Conservation (phyloP, 2,888 invertebrate genomes). For the Drosophila kanekoi region DNA sequence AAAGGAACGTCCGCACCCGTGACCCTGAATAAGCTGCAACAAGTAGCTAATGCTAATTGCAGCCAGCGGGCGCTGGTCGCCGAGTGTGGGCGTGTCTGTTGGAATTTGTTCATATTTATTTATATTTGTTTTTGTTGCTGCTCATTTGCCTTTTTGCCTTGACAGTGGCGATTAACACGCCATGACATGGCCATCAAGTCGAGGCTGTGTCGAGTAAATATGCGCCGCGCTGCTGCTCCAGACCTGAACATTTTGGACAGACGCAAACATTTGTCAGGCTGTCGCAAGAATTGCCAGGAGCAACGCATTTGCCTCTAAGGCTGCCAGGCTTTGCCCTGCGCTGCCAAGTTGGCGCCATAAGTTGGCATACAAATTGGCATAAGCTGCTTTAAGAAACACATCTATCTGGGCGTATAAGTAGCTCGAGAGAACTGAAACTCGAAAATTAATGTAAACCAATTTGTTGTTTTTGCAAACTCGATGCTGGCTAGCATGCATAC, state of each 20-base stretch:
- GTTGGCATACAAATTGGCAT: conserved; percentile 62
- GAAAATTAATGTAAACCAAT: conserved; percentile 40
- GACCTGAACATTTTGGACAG: background rate
- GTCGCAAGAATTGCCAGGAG: conserved; percentile 12
- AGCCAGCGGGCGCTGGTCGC: conserved; percentile 21
- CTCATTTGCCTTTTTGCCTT: conserved; percentile 25
- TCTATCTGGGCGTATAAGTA: background rate
- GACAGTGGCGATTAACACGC: conserved; percentile 26
- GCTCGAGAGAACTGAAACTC: conserved; percentile 1
- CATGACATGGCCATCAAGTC: conserved; percentile 19
- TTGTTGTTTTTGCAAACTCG: conserved; percentile 12
- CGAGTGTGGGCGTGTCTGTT: conserved; percentile 25
- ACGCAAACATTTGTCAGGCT: conserved; percentile 21
- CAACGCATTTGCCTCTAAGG: conserved; percentile 25
- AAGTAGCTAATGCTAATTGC: conserved; percentile 63
- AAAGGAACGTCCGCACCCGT: conserved; percentile 18
- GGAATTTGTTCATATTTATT: conserved; percentile 3
- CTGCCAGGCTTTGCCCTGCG: conserved; percentile 38
- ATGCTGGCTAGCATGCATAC: conserved; percentile 10
- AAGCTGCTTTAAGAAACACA: conserved; percentile 53
- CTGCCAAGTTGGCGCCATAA: conserved; percentile 42
- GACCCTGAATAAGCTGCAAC: conserved; percentile 40
- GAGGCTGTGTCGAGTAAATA: conserved; percentile 14
- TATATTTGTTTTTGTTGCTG: background rate
- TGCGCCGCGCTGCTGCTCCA: background rate